phyloP scores from a whole-genome alignment of 92 coral and sea anemone genomes.

The Zoanthus sansibaricus region DNA sequence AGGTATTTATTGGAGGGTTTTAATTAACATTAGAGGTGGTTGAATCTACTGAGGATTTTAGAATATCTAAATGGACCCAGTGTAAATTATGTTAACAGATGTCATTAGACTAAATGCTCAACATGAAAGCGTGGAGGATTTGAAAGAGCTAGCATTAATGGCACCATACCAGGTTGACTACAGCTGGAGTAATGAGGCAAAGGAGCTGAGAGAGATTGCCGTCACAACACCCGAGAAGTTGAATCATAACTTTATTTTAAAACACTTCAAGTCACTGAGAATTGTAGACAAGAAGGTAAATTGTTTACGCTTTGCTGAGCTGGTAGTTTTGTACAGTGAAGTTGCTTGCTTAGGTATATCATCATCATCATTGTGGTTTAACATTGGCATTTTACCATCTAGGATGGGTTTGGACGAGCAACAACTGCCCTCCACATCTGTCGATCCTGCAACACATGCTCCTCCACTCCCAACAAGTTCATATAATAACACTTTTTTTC shows the following conservation, averaged over 20 bases:
- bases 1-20: too few species aligned
- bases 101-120: constrained; percentile 56
- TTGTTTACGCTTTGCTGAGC: background rate
- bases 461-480: too few species aligned
- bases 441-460: too few species aligned
- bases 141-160: constrained; percentile 83
- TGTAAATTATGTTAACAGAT: background rate
- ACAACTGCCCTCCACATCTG: too few species aligned
- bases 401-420: too few species aligned
- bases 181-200: constrained; percentile 95
- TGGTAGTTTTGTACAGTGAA: too few species aligned
- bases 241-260: constrained; percentile 77
- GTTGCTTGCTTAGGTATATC: too few species aligned
- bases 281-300: constrained; percentile 97
- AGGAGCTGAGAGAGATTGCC: constrained; percentile 88
- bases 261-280: constrained; percentile 91
- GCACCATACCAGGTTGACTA: constrained; percentile 90
- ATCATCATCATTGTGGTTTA: too few species aligned
- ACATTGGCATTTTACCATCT: too few species aligned
- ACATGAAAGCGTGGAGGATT: constrained; percentile 80
- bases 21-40: too few species aligned
- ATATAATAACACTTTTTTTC: too few species aligned
- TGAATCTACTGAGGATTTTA: background rate
- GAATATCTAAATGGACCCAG: background rate
- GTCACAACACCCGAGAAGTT: constrained; percentile 88